phyloP scores from a whole-genome alignment of 2,888 invertebrate species.

The Aromia moschata region DNA sequence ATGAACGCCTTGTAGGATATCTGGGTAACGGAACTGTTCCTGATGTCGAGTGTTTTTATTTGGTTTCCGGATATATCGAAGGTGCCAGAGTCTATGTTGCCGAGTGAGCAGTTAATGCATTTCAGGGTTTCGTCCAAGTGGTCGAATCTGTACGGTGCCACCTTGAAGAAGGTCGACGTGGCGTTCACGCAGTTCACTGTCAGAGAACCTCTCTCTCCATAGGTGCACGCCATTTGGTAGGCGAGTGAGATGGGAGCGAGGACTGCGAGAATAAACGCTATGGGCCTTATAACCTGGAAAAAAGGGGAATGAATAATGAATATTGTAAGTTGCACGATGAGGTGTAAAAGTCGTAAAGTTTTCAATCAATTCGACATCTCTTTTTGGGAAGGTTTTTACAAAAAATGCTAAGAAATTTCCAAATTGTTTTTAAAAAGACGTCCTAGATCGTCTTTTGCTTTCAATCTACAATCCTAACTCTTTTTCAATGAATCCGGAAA shows the following conservation, averaged over 20 bases:
- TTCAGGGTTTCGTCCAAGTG: constrained; percentile 58
- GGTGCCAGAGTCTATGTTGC: constrained; percentile 49
- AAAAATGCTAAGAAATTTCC: too few relatives aligned
- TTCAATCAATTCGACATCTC: too few relatives aligned
- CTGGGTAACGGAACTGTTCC: constrained; percentile 46
- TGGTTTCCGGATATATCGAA: constrained; percentile 59
- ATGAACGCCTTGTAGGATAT: constrained; percentile 52
- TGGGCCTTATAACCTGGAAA: constrained; percentile 21
- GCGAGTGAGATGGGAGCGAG: background rate
- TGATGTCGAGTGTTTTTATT: constrained; percentile 51
- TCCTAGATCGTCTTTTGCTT: too few relatives aligned
- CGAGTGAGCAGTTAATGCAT: constrained; percentile 54
- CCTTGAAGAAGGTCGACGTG: constrained; percentile 51
- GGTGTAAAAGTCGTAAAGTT: too few relatives aligned
- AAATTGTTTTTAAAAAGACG: too few relatives aligned
- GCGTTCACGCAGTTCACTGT: constrained; percentile 58
- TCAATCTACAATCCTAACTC: too few relatives aligned
- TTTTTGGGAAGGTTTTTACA: too few relatives aligned
- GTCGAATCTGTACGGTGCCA: constrained; percentile 57
- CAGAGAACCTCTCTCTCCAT: constrained; percentile 58
- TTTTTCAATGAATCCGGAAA: too few relatives aligned
- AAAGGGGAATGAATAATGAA: too few relatives aligned
- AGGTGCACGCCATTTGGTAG: constrained; percentile 53
- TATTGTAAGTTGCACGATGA: too few relatives aligned
- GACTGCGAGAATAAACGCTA: background rate